phyloP scores from a whole-genome alignment of 2,113 vertebrate genomes.

The Psittacus erithacus region DNA sequence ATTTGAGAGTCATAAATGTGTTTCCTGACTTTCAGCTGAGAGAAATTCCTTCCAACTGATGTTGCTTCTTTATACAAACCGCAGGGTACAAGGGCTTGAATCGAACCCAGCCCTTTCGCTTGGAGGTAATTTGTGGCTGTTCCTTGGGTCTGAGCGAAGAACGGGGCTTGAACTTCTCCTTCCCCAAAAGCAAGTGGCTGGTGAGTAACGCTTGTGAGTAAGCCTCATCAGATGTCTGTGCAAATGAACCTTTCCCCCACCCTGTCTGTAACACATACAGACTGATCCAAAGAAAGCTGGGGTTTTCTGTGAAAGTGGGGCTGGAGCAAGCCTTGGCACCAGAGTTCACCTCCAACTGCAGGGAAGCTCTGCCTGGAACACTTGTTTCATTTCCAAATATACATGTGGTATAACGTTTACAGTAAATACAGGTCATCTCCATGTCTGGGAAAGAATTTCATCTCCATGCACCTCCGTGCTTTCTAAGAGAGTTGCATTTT shows the following conservation, averaged over 20 bases:
- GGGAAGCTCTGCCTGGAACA: background rate
- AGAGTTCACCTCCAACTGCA: background rate
- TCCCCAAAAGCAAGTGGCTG: background rate
- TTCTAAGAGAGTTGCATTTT: background rate
- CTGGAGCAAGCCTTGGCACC: background rate
- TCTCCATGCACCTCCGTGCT: background rate
- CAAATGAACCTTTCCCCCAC: background rate
- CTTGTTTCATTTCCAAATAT: slow-evolving; percentile 34
- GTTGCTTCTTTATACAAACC: slow-evolving; percentile 30
- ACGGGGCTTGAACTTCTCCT: slow-evolving; percentile 4
- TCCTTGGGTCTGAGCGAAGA: slow-evolving; percentile 17
- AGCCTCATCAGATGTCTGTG: slow-evolving; percentile 45
- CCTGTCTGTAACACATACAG: background rate
- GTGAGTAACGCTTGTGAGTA: slow-evolving; percentile 67
- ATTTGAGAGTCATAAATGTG: background rate
- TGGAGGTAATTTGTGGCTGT: slow-evolving; percentile 1
- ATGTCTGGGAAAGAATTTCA: background rate
- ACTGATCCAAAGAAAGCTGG: background rate
- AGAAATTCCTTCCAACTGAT: slow-evolving; percentile 54
- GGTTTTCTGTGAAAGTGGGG: background rate
- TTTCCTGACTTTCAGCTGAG: background rate
- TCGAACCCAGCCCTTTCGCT: background rate
- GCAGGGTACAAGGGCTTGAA: background rate
- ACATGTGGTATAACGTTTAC: background rate
- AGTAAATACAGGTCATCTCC: slow-evolving; percentile 18